Evolutionary conservation across 1,140 invertebrate species (phyloP).

Genomic region (Gonioctena quinquepunctata): DNA sequence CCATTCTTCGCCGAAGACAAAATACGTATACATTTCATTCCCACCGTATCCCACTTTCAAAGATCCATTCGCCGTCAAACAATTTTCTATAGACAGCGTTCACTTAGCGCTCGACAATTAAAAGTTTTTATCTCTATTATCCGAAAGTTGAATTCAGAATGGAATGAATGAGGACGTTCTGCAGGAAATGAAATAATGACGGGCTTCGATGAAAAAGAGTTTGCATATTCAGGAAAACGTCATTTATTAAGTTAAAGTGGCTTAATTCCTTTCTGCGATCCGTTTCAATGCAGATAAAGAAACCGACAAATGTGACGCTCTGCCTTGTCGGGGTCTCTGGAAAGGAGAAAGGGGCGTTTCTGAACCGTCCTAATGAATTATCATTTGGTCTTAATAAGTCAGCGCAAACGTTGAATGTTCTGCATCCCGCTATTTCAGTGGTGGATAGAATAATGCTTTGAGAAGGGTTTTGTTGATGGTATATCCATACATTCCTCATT

Average conservation of each 20-base stretch:
- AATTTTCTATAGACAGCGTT: slow-evolving; percentile 12
- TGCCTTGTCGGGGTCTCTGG: slow-evolving; percentile 6
- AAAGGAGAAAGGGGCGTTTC: slow-evolving; percentile 10
- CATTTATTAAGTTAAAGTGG: slow-evolving; percentile 30
- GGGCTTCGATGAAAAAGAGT: slow-evolving; percentile 17
- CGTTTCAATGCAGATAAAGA: slow-evolving; percentile 23
- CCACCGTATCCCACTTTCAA: not conserved
- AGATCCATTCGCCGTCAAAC: not conserved
- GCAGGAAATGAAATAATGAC: slow-evolving; percentile 16
- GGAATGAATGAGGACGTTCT: not conserved
- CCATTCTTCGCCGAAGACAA: not conserved
- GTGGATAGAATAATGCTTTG: not conserved
- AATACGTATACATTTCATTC: too few relatives aligned
- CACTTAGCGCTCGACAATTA: slow-evolving; percentile 6
- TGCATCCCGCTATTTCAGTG: not conserved
- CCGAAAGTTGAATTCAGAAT: slow-evolving; percentile 1
- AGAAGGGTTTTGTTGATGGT: not conserved
- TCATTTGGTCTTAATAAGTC: slow-evolving; percentile 23
- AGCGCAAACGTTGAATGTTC: not conserved
- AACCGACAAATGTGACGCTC: slow-evolving; percentile 33
- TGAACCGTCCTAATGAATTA: slow-evolving; percentile 20
- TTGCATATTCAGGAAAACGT: slow-evolving; percentile 31
- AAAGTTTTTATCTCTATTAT: slow-evolving; percentile 20
- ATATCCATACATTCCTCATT: not conserved
- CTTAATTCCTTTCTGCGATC: slow-evolving; percentile 28